phyloP scores from a whole-genome alignment of 2,797 vertebrate species.

The Xenopus petersii region DNA sequence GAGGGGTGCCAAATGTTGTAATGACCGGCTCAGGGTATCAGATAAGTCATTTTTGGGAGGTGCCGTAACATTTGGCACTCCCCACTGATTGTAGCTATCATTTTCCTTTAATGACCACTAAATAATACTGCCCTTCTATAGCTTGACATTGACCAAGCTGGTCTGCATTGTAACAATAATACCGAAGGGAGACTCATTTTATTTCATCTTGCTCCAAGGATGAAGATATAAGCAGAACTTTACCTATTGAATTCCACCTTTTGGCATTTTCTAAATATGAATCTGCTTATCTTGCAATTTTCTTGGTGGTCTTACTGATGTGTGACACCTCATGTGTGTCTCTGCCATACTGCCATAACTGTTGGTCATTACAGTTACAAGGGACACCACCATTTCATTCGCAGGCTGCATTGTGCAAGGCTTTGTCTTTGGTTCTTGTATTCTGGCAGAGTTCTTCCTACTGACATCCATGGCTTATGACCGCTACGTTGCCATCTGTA shows the following conservation, averaged over 20 bases:
- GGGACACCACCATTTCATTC: background rate
- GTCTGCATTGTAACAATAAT: too few species aligned
- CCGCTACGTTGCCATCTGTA: constrained; percentile 23
- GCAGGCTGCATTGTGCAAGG: constrained; percentile 3
- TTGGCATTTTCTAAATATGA: constrained; percentile 4
- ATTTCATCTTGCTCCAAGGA: background rate
- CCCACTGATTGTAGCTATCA: too few species aligned
- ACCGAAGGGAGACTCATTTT: too few species aligned
- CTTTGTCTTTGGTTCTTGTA: background rate
- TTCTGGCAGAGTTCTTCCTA: background rate
- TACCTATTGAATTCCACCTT: constrained; percentile 1
- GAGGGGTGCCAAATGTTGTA: too few species aligned
- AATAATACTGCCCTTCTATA: too few species aligned
- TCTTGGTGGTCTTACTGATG: background rate
- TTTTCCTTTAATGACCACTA: too few species aligned
- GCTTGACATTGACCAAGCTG: too few species aligned
- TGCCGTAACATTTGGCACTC: too few species aligned
- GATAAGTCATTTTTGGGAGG: too few species aligned
- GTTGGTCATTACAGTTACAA: background rate
- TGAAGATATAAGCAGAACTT: background rate
- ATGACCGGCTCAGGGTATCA: too few species aligned
- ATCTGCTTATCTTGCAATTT: background rate
- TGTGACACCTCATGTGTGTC: constrained; percentile 3
- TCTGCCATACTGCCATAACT: background rate
- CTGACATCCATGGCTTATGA: constrained; percentile 24